phyloP scores from a whole-genome alignment of 1,140 invertebrate species.

The Eupristina koningsbergeri region DNA sequence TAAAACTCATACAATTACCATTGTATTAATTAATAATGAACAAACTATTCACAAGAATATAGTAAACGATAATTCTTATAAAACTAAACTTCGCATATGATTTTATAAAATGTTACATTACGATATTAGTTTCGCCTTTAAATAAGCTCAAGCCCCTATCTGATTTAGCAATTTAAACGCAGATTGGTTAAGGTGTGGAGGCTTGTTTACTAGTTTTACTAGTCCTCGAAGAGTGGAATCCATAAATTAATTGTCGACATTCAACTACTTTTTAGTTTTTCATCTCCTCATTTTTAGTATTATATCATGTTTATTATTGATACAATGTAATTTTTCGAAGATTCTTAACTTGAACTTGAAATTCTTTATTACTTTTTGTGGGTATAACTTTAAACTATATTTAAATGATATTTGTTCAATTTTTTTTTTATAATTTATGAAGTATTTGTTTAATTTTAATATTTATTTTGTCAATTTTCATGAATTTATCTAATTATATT shows the following conservation, averaged over 20 bases:
- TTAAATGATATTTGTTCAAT: too few relatives aligned
- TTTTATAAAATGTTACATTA: not conserved
- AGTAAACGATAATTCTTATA: not conserved
- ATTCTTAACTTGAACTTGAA: not conserved
- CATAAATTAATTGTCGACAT: conserved; percentile 58
- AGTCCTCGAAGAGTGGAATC: conserved; percentile 46
- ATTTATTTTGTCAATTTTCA: too few relatives aligned
- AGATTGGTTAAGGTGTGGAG: conserved; percentile 57
- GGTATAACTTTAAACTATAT: too few relatives aligned
- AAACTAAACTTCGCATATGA: not conserved
- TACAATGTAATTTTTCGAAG: not conserved
- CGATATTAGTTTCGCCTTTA: conserved; percentile 54
- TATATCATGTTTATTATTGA: not conserved
- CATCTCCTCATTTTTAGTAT: conserved; percentile 29
- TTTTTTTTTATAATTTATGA: too few relatives aligned
- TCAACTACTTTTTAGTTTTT: conserved; percentile 18
- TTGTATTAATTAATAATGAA: not conserved
- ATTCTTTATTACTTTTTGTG: not conserved
- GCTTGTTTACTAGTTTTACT: conserved; percentile 58
- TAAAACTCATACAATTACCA: conserved; percentile 22
- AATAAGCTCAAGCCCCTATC: conserved; percentile 54
- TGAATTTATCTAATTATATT: too few relatives aligned
- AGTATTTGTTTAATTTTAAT: too few relatives aligned
- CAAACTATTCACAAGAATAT: not conserved
- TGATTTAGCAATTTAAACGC: conserved; percentile 27